Conservation (phyloP, 2,113 vertebrate genomes). For the Pimephales promelas region DNA sequence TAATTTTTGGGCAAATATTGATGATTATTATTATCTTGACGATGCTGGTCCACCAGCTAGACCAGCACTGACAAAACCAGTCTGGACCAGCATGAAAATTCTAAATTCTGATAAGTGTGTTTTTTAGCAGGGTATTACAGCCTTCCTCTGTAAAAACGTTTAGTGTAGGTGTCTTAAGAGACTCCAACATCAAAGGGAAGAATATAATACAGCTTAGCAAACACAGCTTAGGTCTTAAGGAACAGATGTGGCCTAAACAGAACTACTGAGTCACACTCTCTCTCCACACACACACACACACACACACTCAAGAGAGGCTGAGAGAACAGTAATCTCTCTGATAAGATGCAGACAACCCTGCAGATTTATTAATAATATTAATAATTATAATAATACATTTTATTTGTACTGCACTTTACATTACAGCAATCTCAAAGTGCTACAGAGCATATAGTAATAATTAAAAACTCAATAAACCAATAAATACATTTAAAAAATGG, state of each 20-base stretch:
- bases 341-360: conserved; percentile 25
- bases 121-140: neutral
- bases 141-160: neutral
- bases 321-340: conserved; percentile 2
- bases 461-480: no score
- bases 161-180: conserved; percentile 30
- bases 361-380: neutral
- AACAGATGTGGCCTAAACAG: conserved; percentile 27
- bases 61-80: conserved; percentile 1
- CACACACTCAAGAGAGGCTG: neutral
- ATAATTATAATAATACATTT: no score
- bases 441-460: no score
- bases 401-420: no score
- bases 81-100: neutral
- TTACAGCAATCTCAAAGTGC: no score
- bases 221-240: conserved; percentile 25
- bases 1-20: neutral
- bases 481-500: no score
- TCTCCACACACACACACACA: neutral
- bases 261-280: neutral
- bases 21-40: neutral
- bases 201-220: conserved; percentile 36
- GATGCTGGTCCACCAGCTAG: neutral
- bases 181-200: conserved; percentile 16
- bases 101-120: neutral